Conservation (phyloP, 2,797 vertebrate species). For the Ctenosaura bakeri region DNA sequence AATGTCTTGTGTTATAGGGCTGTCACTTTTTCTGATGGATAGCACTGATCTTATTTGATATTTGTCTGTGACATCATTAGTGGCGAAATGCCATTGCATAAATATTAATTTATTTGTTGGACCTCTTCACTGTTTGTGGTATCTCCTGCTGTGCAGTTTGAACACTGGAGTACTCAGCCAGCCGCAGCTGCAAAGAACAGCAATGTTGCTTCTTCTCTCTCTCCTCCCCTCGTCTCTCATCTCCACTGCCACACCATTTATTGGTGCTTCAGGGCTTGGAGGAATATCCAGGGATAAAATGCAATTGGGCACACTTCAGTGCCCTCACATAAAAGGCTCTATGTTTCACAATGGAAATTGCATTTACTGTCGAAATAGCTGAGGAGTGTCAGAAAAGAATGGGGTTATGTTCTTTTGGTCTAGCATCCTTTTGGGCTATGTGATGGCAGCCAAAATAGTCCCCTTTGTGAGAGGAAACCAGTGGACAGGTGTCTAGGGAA, state of each 20-base stretch:
- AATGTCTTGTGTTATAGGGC: not conserved
- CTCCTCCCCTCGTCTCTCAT: not conserved
- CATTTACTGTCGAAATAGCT: constrained; percentile 15
- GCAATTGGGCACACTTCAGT: constrained; percentile 2
- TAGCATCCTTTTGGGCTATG: not conserved
- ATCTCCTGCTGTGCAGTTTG: not conserved
- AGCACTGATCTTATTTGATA: not conserved
- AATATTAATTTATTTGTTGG: not conserved
- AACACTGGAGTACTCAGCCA: not conserved
- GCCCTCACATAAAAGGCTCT: not conserved
- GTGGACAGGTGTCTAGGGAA: not conserved
- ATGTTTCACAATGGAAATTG: not conserved
- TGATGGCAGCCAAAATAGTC: not conserved
- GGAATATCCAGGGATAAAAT: constrained; percentile 16
- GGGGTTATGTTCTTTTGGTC: not conserved
- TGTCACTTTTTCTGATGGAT: not conserved
- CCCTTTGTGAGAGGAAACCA: not conserved
- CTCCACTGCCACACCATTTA: not conserved
- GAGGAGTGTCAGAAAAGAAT: not conserved
- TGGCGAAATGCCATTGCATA: not conserved
- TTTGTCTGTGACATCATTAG: not conserved
- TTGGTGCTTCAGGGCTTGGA: constrained; percentile 7
- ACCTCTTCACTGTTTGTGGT: not conserved
- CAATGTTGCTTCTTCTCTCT: not conserved
- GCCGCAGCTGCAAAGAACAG: not conserved